Percentiles rank a stretch among this genome's conserved stretches.
These are phyloP conservation scores for Sepiola atlantica DNA, from an alignment of 2,888 invertebrate genomes.

Conservation along the genomic window DNA sequence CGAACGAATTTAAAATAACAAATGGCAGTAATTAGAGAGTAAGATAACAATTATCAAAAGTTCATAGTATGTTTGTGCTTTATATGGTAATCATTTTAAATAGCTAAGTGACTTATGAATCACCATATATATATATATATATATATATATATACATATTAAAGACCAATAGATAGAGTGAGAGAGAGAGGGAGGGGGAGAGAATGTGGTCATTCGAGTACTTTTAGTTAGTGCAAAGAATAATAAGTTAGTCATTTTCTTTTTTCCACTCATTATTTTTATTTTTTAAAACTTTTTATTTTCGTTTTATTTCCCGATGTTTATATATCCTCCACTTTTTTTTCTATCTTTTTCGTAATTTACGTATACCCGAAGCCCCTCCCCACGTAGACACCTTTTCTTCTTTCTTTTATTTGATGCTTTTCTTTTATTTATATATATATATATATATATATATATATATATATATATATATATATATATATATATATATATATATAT, in stretches of 20 bases:
- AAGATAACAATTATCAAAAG: no score
- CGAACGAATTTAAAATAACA: no score
- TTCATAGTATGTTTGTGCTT: no score
- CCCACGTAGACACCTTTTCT: no score
- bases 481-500: background rate
- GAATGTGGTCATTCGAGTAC: background rate
- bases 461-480: slow-evolving; percentile 32
- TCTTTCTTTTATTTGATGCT: background rate
- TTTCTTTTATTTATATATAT: background rate
- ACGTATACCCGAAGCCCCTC: background rate
- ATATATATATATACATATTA: no score
- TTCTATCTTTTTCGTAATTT: background rate
- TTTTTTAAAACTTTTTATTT: background rate
- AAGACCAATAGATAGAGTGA: no score
- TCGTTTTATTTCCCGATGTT: background rate
- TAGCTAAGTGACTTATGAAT: no score
- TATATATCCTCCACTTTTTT: background rate
- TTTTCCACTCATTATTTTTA: background rate
- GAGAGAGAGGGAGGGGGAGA: no score
- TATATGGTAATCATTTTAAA: no score
- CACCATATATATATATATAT: no score
- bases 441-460: background rate
- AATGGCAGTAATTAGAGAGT: no score
- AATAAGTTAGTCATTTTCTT: background rate
- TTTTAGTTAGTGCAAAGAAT: background rate